Conservation (phyloP, 2,888 invertebrate species). For the Harmothoe impar region DNA sequence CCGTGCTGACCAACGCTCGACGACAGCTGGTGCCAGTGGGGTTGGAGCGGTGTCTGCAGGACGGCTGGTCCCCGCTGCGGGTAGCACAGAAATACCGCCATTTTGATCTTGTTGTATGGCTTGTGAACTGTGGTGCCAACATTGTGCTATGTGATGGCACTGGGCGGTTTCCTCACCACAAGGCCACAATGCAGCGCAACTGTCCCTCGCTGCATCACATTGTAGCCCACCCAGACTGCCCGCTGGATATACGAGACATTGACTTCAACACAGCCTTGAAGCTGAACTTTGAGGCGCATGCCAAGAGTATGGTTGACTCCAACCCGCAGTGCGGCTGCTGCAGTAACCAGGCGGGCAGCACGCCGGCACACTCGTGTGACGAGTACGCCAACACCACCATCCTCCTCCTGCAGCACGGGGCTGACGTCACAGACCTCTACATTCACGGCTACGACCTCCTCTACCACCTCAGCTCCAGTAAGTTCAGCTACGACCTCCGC, state of each 20-base stretch:
- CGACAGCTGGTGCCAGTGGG: background rate
- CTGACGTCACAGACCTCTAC: slow-evolving; percentile 33
- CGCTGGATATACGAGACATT: slow-evolving; percentile 28
- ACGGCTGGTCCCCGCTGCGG: slow-evolving; percentile 52
- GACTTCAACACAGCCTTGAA: background rate
- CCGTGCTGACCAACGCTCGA: slow-evolving; percentile 14
- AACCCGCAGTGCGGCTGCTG: slow-evolving; percentile 50
- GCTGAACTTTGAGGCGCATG: slow-evolving; percentile 53
- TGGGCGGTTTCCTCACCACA: slow-evolving; percentile 44
- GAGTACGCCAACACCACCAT: slow-evolving; percentile 51
- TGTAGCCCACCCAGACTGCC: slow-evolving; percentile 35
- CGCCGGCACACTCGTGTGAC: background rate
- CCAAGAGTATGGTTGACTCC: slow-evolving; percentile 38
- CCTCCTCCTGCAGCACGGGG: slow-evolving; percentile 38
- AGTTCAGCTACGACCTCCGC: slow-evolving; percentile 50
- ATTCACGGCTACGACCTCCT: slow-evolving; percentile 46
- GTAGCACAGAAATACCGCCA: slow-evolving; percentile 45
- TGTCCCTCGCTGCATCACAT: slow-evolving; percentile 49
- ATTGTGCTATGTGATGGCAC: slow-evolving; percentile 33
- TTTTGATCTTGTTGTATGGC: slow-evolving; percentile 37
- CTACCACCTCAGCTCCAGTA: slow-evolving; percentile 31
- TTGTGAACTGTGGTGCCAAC: slow-evolving; percentile 33
- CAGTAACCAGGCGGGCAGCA: slow-evolving; percentile 10
- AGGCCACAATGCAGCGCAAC: slow-evolving; percentile 45
- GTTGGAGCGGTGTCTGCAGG: background rate